Evolutionary conservation across 2,113 vertebrate genomes (phyloP), one percentile per base, ranked within the genome.

Genomic region (Myxocyprinus asiaticus): DNA sequence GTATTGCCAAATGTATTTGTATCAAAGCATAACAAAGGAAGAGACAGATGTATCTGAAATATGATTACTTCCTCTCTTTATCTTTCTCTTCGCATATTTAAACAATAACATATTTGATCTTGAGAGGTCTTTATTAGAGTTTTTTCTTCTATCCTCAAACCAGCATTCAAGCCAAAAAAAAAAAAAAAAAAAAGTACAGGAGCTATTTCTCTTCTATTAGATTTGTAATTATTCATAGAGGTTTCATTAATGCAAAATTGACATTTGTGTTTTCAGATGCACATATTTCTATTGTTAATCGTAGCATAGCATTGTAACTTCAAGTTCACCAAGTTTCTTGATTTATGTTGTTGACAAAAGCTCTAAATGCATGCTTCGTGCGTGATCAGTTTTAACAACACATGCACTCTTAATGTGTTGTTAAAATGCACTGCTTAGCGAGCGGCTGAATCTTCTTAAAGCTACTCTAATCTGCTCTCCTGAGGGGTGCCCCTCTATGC

Each of bases 371-470:
- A 59, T 33, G 22, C 22, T 33, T 33, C 22, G 3, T 7, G 44
- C 55, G 7, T 15, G 55, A 15, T 11, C 47, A 58, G 17, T 33
- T 33, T 33, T 33, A 33, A 33, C 22, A 33, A 33, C 22, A 33
- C 22, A 33, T 33, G 22, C 22, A 33, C 22, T 1, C 22, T 33
- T 33, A 33, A 33, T 33, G 22, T 33, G 22, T 33, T 58, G 43
- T 22, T 65, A 67, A 55, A 58, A 59, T 43, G 44, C 14, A 6
- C 42, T 75, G 72, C 17, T 63, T 63, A 47, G 55, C 44, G n/a
- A 73, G 8, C 5, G 58, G 10, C 6, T 48, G 71, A 62, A 48
- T 74, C 71, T 74, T 74, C 45, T 63, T 75, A 75, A 63, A 75
- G 17, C 17, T 17, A 63, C 7, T 63, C 44, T 75, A 75, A 63